Conservation (phyloP, 2,888 invertebrate species). For the Cepaea hortensis region DNA sequence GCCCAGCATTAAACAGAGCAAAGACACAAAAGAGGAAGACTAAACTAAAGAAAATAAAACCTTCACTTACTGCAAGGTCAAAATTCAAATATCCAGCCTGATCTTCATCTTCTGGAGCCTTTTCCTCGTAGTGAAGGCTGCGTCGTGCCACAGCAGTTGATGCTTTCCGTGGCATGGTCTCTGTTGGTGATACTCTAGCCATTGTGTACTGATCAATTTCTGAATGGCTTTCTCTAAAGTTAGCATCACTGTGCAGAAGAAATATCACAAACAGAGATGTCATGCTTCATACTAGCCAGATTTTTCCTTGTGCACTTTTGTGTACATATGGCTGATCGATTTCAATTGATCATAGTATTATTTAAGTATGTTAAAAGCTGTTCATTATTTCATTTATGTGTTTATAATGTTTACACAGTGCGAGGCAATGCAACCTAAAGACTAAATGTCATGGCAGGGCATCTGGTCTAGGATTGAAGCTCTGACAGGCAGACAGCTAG, state of each 20-base stretch:
- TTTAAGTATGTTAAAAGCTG: no score
- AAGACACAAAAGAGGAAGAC: neutral
- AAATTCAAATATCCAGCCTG: neutral
- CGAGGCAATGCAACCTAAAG: no score
- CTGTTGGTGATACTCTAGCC: conserved; percentile 29
- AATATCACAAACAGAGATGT: neutral
- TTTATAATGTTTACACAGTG: no score
- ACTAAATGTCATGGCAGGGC: no score
- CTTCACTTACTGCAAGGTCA: conserved; percentile 17
- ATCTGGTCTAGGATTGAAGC: no score
- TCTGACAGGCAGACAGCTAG: no score
- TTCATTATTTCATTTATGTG: no score
- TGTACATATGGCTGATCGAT: no score
- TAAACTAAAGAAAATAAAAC: neutral
- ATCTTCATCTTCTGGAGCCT: neutral
- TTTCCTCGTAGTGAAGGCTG: conserved; percentile 32
- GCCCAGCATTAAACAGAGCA: no score
- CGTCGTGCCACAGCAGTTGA: neutral
- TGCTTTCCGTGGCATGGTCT: neutral
- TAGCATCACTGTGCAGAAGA: conserved; percentile 2
- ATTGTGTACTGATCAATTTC: conserved; percentile 1
- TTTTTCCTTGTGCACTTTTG: no score
- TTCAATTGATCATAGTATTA: no score
- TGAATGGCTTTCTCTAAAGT: neutral
- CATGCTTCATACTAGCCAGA: no score